Percentiles rank a stretch among this genome's conserved stretches.
phyloP scores from a whole-genome alignment of 2,888 invertebrate genomes.

The Tortrix viridana region DNA sequence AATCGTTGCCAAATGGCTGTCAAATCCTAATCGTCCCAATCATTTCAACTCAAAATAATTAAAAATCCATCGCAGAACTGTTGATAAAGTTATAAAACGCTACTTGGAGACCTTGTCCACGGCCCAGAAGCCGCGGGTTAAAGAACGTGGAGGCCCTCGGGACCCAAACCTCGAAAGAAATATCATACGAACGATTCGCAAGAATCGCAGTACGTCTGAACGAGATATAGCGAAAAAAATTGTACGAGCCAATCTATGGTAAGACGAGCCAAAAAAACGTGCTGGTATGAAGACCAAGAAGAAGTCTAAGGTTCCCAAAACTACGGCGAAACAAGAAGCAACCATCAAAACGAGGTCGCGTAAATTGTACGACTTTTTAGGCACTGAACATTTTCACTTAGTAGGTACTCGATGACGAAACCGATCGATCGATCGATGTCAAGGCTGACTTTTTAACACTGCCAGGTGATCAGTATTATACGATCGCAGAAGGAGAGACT shows the following conservation, averaged over 20 bases:
- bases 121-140: too few relatives aligned
- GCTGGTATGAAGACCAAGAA: too few relatives aligned
- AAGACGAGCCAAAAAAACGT: too few relatives aligned
- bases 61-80: not conserved
- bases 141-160: too few relatives aligned
- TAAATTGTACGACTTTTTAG: slow-evolving; percentile 6
- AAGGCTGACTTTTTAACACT: slow-evolving; percentile 1
- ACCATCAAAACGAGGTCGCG: slow-evolving; percentile 12
- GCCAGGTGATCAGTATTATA: not conserved
- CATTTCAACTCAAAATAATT: not conserved
- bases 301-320: slow-evolving; percentile 6
- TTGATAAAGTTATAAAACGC: not conserved
- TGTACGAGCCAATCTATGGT: too few relatives aligned
- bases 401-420: slow-evolving; percentile 5
- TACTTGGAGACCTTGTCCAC: too few relatives aligned
- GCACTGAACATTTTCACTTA: slow-evolving; percentile 7
- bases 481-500: not conserved
- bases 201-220: too few relatives aligned
- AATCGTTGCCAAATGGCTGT: slow-evolving; percentile 4
- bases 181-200: too few relatives aligned
- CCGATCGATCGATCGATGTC: too few relatives aligned
- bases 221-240: too few relatives aligned
- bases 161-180: too few relatives aligned
- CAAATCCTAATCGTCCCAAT: slow-evolving; percentile 1
- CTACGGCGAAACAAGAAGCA: not conserved